These are phyloP conservation scores for Meda fulgida DNA, from an alignment of 2,797 vertebrate species.

Conservation along the genomic window DNA sequence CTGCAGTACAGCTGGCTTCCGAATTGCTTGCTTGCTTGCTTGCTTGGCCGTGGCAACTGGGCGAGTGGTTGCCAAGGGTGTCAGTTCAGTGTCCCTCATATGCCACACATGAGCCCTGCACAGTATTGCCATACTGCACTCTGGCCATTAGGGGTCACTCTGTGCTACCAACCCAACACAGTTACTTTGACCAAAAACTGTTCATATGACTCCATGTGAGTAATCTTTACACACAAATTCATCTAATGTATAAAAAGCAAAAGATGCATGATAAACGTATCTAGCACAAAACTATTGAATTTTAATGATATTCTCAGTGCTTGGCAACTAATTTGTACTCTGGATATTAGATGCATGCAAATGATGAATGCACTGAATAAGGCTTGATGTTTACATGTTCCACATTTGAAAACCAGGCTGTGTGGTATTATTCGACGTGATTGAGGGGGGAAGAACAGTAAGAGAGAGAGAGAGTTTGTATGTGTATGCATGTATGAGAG, in stretches of 20 bases:
- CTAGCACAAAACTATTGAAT: constrained; percentile 19
- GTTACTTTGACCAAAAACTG: neutral
- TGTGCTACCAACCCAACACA: constrained; percentile 28
- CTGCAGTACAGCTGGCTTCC: constrained; percentile 75
- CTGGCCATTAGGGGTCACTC: constrained; percentile 62
- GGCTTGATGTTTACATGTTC: constrained; percentile 51
- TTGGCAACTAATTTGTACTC: constrained; percentile 40
- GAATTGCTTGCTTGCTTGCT: constrained; percentile 67
- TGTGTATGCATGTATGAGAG: constrained; percentile 55
- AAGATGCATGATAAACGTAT: constrained; percentile 28
- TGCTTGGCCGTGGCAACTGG: constrained; percentile 71
- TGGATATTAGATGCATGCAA: constrained; percentile 44
- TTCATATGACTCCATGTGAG: neutral
- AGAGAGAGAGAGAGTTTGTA: constrained; percentile 4
- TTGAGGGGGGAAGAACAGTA: constrained; percentile 27
- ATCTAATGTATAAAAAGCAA: constrained; percentile 33
- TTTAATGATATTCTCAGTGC: constrained; percentile 26
- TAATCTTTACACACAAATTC: neutral
- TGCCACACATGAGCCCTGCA: constrained; percentile 43
- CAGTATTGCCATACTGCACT: constrained; percentile 26
- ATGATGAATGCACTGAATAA: constrained; percentile 46
- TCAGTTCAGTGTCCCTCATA: constrained; percentile 61
- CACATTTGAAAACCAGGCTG: constrained; percentile 51
- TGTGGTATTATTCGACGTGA: constrained; percentile 52
- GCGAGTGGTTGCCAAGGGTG: constrained; percentile 65